These are phyloP conservation scores for Indri indri DNA, from an alignment of 2,113 vertebrate species.

Conservation along the genomic window DNA sequence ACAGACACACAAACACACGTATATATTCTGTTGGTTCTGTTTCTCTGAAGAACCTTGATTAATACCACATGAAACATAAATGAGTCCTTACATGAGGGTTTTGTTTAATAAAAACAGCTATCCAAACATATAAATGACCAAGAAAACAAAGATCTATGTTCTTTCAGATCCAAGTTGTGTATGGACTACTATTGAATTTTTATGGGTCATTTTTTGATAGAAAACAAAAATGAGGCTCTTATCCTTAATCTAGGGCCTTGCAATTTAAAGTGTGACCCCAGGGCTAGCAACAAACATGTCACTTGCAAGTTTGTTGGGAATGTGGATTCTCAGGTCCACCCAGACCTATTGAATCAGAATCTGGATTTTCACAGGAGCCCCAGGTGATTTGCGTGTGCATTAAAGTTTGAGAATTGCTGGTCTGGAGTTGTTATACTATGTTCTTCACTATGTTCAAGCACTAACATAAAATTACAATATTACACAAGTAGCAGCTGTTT, in stretches of 20 bases:
- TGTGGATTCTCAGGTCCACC: background rate
- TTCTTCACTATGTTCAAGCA: background rate
- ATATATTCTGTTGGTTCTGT: background rate
- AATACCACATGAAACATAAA: background rate
- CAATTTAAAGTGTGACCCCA: background rate
- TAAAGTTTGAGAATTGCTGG: background rate
- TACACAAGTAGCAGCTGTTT: background rate
- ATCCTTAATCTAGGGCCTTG: background rate
- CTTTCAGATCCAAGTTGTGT: background rate
- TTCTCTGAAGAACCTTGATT: background rate
- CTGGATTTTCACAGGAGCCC: background rate
- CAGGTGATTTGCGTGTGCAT: background rate
- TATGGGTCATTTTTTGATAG: background rate
- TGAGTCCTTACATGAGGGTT: background rate
- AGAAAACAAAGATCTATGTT: background rate
- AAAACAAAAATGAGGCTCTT: background rate
- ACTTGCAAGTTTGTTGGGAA: background rate
- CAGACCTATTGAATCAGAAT: background rate
- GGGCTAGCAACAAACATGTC: background rate
- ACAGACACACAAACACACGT: background rate
- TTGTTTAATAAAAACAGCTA: background rate
- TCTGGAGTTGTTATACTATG: background rate
- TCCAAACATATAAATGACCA: background rate
- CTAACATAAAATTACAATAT: background rate
- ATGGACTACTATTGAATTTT: background rate